A percentile compares a stretch with the other conserved stretches of the same genome.
Conservation (phyloP, 2,888 invertebrate genomes). For the Epirrhoe alternata region DNA sequence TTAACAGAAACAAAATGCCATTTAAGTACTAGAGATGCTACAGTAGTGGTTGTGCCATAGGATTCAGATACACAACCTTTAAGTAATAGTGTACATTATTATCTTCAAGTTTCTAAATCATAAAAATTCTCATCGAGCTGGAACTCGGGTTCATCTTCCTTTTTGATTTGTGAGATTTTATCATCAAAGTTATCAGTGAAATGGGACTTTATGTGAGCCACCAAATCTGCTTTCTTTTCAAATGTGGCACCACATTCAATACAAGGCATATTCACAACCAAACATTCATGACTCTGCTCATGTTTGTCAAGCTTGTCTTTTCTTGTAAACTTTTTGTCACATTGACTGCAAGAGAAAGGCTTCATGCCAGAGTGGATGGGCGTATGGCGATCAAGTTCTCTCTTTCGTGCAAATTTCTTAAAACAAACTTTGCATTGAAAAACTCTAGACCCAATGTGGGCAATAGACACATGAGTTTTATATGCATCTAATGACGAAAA, state of each 20-base stretch:
- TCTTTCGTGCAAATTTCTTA: conserved; percentile 88
- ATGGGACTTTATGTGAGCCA: conserved; percentile 86
- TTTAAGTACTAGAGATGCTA: conserved; percentile 40
- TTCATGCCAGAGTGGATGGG: conserved; percentile 88
- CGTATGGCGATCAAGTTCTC: conserved; percentile 89
- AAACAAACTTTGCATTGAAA: conserved; percentile 88
- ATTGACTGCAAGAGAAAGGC: conserved; percentile 88
- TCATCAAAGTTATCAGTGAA: conserved; percentile 80
- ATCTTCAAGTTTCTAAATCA: conserved; percentile 72
- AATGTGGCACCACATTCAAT: conserved; percentile 86
- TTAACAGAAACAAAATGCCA: conserved; percentile 24
- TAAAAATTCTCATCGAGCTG: conserved; percentile 72
- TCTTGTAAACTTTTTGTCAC: conserved; percentile 88
- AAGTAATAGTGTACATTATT: not conserved
- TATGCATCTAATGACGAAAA: conserved; percentile 81
- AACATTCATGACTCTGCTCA: conserved; percentile 87
- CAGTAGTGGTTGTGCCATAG: conserved; percentile 20
- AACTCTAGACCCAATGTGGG: conserved; percentile 82
- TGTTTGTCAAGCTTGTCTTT: conserved; percentile 89
- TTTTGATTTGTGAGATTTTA: conserved; percentile 71
- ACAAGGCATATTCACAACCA: conserved; percentile 86
- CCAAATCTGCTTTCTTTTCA: conserved; percentile 84
- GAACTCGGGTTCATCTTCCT: conserved; percentile 71
- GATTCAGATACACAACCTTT: conserved; percentile 14
- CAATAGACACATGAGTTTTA: conserved; percentile 81